These are phyloP conservation scores for Pachydiplax longipennis DNA, from an alignment of 2,888 invertebrate species.

Conservation along the genomic window DNA sequence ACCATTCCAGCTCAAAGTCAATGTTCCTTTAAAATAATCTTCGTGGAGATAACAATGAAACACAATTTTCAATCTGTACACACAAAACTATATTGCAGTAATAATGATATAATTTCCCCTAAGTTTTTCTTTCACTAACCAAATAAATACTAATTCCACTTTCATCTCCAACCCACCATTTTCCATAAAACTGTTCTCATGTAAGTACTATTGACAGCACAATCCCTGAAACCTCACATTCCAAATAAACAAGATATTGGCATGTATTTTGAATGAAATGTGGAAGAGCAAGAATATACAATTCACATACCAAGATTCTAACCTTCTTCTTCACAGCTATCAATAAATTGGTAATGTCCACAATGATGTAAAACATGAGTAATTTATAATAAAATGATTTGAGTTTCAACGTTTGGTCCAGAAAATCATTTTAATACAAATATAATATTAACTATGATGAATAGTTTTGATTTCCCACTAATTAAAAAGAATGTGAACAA, in stretches of 20 bases:
- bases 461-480: conserved; percentile 14
- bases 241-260: conserved; percentile 18
- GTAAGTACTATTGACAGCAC: conserved; percentile 32
- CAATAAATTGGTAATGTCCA: conserved; percentile 6
- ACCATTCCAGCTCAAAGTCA: conserved; percentile 8
- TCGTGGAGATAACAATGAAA: not conserved
- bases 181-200: conserved; percentile 24
- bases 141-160: conserved; percentile 59
- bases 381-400: conserved; percentile 14
- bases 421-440: conserved; percentile 24
- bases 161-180: conserved; percentile 34
- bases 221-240: conserved; percentile 26
- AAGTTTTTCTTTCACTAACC: conserved; percentile 61
- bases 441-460: not conserved
- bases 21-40: conserved; percentile 11
- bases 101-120: conserved; percentile 59
- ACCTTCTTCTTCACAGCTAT: conserved; percentile 14
- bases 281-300: conserved; percentile 10
- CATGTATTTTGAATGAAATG: conserved; percentile 1
- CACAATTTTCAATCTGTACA: conserved; percentile 54
- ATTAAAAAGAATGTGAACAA: conserved; percentile 18
- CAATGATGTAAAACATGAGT: conserved; percentile 1
- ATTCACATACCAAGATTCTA: conserved; percentile 19
- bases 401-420: conserved; percentile 24
- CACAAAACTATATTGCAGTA: conserved; percentile 59